Evolutionary conservation across 1,140 invertebrate genomes (phyloP).

Genomic region (Helicoverpa armigera): DNA sequence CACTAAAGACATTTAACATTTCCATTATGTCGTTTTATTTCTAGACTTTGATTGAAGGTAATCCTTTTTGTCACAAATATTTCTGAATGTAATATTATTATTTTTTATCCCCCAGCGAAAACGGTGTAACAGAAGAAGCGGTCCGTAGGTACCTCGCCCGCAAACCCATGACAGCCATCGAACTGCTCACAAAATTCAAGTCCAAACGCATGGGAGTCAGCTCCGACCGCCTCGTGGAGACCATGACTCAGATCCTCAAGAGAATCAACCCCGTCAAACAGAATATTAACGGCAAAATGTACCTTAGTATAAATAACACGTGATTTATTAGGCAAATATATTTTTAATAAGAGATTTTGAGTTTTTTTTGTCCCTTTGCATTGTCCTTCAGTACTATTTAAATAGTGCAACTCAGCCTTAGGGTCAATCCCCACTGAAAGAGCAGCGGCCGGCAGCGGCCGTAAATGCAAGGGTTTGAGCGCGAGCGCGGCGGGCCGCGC

Average conservation of each 20-base stretch:
- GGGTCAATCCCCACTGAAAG: too few relatives aligned
- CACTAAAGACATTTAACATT: too few relatives aligned
- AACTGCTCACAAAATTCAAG: conserved; percentile 97
- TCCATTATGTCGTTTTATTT: too few relatives aligned
- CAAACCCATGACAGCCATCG: conserved; percentile 98
- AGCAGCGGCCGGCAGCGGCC: too few relatives aligned
- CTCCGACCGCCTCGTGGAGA: conserved; percentile 95
- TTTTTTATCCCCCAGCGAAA: conserved; percentile 88
- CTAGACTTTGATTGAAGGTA: too few relatives aligned
- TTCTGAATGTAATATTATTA: too few relatives aligned
- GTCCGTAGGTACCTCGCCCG: conserved; percentile 96
- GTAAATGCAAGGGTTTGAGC: too few relatives aligned
- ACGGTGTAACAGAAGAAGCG: conserved; percentile 97
- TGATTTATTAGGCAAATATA: conserved; percentile 52
- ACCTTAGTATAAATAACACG: conserved; percentile 93
- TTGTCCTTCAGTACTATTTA: neutral
- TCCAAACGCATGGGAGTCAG: conserved; percentile 97
- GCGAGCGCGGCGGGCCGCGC: too few relatives aligned
- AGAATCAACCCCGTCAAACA: conserved; percentile 97
- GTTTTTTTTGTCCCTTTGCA: too few relatives aligned
- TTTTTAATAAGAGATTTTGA: conserved; percentile 16
- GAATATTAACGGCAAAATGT: conserved; percentile 97
- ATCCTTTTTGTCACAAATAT: too few relatives aligned
- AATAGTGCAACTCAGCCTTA: too few relatives aligned
- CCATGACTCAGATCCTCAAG: conserved; percentile 98